Conservation (phyloP, 2,113 vertebrate genomes). For the Gadus chalcogrammus region DNA sequence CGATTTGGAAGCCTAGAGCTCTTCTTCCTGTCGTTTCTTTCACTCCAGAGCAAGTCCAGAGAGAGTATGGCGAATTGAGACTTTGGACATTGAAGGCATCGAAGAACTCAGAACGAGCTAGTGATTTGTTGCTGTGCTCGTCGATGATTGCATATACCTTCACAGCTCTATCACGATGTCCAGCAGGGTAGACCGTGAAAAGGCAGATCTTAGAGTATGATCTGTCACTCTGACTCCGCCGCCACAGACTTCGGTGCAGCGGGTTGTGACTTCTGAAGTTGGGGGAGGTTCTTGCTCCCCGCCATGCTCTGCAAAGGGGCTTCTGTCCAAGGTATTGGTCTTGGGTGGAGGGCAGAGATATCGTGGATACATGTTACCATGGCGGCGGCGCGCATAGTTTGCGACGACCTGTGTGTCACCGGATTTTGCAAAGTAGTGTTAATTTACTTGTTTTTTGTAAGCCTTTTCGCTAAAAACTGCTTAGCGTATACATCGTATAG, state of each 20-base stretch:
- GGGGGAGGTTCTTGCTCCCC: background rate
- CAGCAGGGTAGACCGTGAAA: background rate
- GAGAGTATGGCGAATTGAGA: constrained; percentile 11
- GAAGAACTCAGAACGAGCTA: constrained; percentile 30
- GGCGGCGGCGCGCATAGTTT: no score
- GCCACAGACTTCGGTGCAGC: constrained; percentile 30
- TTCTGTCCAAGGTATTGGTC: constrained; percentile 4
- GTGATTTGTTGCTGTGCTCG: constrained; percentile 37
- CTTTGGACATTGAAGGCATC: constrained; percentile 35
- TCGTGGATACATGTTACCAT: no score
- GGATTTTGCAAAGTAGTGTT: no score
- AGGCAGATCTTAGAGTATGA: no score
- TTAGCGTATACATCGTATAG: no score
- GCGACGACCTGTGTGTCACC: no score
- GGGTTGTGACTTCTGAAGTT: constrained; percentile 1
- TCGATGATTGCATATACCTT: constrained; percentile 42
- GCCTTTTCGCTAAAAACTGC: no score
- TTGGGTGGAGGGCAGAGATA: background rate
- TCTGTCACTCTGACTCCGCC: background rate
- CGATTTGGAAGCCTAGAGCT: no score
- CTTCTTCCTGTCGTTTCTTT: no score
- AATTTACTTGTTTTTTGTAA: no score
- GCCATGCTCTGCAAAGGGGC: background rate
- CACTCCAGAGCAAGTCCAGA: constrained; percentile 18
- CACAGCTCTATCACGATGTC: background rate